These are phyloP conservation scores for Oreochromis niloticus DNA, from an alignment of 2,113 vertebrate species.

Conservation along the genomic window DNA sequence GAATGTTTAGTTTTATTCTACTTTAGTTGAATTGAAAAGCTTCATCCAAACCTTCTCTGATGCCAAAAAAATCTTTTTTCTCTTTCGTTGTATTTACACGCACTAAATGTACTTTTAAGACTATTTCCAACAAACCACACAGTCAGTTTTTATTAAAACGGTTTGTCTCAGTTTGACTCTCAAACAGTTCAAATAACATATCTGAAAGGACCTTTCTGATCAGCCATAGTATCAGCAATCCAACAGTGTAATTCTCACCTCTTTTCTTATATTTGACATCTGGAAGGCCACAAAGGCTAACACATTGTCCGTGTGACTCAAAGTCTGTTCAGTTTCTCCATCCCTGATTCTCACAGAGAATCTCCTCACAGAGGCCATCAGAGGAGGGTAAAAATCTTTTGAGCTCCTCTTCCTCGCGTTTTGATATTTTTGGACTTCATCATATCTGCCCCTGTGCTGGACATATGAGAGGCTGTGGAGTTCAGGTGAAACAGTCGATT, in stretches of 20 bases:
- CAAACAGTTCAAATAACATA: neutral
- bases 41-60: neutral
- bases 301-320: neutral
- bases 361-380: neutral
- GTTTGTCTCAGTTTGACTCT: neutral
- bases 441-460: neutral
- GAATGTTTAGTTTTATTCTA: neutral
- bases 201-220: neutral
- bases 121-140: neutral
- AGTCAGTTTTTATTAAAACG: neutral
- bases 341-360: neutral
- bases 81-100: rapidly evolving
- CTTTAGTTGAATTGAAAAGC: neutral
- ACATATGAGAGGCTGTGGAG: neutral
- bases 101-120: neutral
- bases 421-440: neutral
- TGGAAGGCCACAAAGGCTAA: neutral
- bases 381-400: slow-evolving; percentile 29
- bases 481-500: neutral
- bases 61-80: neutral
- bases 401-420: neutral
- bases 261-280: neutral
- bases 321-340: neutral
- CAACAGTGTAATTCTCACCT: neutral
- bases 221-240: neutral